Percentiles rank a stretch among this genome's conserved stretches.
phyloP scores from a whole-genome alignment of 2,113 vertebrate species.

The Hiodon tergisus region DNA sequence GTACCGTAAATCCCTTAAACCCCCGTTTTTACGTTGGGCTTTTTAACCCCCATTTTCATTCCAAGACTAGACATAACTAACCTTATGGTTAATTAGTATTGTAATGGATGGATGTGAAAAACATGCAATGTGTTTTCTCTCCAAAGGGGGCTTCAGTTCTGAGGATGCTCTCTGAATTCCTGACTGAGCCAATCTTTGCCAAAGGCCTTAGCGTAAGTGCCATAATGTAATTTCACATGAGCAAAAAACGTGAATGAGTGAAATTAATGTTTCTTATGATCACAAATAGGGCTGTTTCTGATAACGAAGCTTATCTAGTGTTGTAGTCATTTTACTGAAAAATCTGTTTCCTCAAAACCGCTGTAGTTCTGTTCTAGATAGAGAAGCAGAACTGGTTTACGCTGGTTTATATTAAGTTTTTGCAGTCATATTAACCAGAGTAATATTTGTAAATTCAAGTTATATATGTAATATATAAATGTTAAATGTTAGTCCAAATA shows the following conservation, averaged over 20 bases:
- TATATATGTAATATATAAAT: not conserved
- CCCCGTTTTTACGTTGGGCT: not conserved
- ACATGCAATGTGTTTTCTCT: not conserved
- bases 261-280: too few species aligned
- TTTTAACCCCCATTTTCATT: not conserved
- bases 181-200: constrained; percentile 71
- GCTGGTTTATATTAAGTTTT: too few species aligned
- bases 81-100: not conserved
- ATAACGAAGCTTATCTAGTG: too few species aligned
- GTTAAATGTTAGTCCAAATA: not conserved
- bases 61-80: not conserved
- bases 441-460: too few species aligned
- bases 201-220: constrained; percentile 70
- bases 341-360: not conserved
- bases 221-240: not conserved
- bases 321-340: too few species aligned
- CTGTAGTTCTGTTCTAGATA: too few species aligned
- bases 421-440: too few species aligned
- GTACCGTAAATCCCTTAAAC: constrained; percentile 44
- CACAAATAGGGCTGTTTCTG: too few species aligned
- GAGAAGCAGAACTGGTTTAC: too few species aligned
- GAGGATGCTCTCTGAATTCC: constrained; percentile 87
- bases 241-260: too few species aligned
- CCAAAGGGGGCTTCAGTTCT: constrained; percentile 80
- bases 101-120: not conserved